Percentiles rank a stretch among this genome's conserved stretches.
These are phyloP conservation scores for Paralinhomoeus sp. DNA, from an alignment of 2,888 invertebrate genomes.

Conservation along the genomic window DNA sequence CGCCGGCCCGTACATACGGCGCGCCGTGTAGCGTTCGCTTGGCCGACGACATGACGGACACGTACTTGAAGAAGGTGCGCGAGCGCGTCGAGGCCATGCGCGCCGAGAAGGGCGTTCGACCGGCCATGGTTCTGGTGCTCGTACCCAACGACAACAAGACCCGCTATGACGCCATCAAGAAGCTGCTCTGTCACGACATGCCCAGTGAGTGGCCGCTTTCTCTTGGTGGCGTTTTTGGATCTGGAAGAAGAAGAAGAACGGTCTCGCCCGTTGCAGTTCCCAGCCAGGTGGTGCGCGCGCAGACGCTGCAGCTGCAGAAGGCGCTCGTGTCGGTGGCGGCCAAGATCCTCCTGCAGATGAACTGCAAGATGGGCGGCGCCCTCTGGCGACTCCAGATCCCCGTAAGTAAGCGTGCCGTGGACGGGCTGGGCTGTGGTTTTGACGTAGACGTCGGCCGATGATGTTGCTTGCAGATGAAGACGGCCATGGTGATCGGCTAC, in stretches of 20 bases:
- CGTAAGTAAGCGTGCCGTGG: no score
- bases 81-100: slow-evolving; percentile 4
- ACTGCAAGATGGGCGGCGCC: slow-evolving; percentile 71
- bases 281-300: slow-evolving; percentile 30
- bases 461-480: slow-evolving; percentile 6
- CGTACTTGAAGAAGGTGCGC: not conserved
- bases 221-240: no score
- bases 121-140: slow-evolving; percentile 31
- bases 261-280: slow-evolving; percentile 27
- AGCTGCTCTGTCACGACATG: slow-evolving; percentile 31
- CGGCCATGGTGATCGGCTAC: slow-evolving; percentile 54
- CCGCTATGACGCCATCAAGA: slow-evolving; percentile 63
- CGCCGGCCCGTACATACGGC: no score
- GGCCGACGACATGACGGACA: not conserved
- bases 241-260: no score
- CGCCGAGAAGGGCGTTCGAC: no score
- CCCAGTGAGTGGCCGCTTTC: slow-evolving; percentile 2
- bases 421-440: no score
- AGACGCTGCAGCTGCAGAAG: slow-evolving; percentile 39
- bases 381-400: slow-evolving; percentile 59
- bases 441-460: no score
- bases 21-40: not conserved
- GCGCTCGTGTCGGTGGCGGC: slow-evolving; percentile 58
- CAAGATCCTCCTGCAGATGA: slow-evolving; percentile 73
- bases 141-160: slow-evolving; percentile 46